A percentile compares a stretch with the other conserved stretches of the same genome.
Evolutionary conservation across 2,113 vertebrate species (phyloP).

Genomic region (Morone saxatilis): DNA sequence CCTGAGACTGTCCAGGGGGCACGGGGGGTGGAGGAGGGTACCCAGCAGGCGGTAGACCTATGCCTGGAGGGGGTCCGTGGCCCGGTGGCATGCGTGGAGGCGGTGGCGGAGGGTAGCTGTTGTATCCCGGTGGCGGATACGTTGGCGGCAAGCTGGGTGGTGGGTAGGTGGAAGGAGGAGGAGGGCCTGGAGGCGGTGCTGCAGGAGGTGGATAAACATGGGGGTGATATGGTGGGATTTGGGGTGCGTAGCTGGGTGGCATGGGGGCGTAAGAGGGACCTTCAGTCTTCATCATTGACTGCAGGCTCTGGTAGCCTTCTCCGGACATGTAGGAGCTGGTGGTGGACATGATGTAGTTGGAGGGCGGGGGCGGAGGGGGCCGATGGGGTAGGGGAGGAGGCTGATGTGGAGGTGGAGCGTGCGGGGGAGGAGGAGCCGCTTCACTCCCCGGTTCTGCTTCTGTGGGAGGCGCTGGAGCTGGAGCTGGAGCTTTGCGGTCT

Average conservation of each 20-base stretch:
- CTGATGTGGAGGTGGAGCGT: constrained; percentile 91
- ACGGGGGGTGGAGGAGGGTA: constrained; percentile 92
- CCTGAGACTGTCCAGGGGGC: constrained; percentile 93
- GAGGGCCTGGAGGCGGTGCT: constrained; percentile 89
- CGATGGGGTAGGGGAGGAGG: constrained; percentile 93
- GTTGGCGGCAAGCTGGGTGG: constrained; percentile 87
- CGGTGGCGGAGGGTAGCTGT: constrained; percentile 88
- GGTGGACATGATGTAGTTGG: constrained; percentile 96
- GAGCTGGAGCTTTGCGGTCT: constrained; percentile 92
- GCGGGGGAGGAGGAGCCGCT: constrained; percentile 90
- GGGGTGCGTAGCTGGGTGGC: constrained; percentile 90
- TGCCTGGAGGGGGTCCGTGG: constrained; percentile 90
- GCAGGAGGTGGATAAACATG: constrained; percentile 88
- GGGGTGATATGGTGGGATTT: constrained; percentile 91
- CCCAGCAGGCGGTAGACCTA: constrained; percentile 90
- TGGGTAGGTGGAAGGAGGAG: constrained; percentile 83
- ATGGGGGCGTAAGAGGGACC: constrained; percentile 90
- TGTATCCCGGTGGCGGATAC: constrained; percentile 92
- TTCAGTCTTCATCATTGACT: constrained; percentile 98
- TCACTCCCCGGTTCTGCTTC: constrained; percentile 87
- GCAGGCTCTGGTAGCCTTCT: constrained; percentile 94
- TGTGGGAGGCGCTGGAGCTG: constrained; percentile 81
- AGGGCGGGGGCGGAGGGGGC: constrained; percentile 90
- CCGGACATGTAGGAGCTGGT: constrained; percentile 98
- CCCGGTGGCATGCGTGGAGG: constrained; percentile 90